Base-by-base conservation (phyloP, 2,113 vertebrate species). In the Camelus dromedarius region DNA sequence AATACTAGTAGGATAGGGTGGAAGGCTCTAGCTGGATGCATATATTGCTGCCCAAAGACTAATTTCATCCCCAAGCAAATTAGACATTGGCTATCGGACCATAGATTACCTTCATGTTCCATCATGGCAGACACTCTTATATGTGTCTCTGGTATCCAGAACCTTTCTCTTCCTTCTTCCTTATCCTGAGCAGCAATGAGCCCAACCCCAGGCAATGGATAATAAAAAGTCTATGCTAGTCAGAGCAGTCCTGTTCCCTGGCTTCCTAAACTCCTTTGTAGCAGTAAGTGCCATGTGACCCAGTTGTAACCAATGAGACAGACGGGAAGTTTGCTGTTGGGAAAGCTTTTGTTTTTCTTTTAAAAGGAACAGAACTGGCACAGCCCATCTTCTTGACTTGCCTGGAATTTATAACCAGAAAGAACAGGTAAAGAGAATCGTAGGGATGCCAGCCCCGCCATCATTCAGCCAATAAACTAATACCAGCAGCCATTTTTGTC, bases 31-130 rank as follows among this genome's bases (percentile, higher is more conserved):
- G 32, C 28, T 38, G 48, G 30, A 82, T 72, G 1, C 22, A 7
- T 56, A 35, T 38, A 56, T 58, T 75, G 69, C 83, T 96, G 28
- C 24, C 42, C 32, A 56, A 58, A 89, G 93, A 79, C 32, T 52
- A 60, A 95, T 88, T 92, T 88, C 60, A 88, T 66, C 46, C 2
- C 10, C 32, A 67, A 81, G 81, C 46, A 95, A 93, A 62, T 66
- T 28, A 88, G 64, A 77, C 24, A 7, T 42, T 58, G 13, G 8
- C 12, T 84, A 19, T 13, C 52, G 18, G 46, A 13, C 56, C 38
- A 3, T 8, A 94, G 82, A 32, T 62, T 42, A 90, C 28, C 14
- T 92, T 58, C 64, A 42, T 24, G 30, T 30, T 81, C 42, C 8
- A 62, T 77, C 6, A 9, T 24, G 58, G 79, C 50, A 87, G 38